Percentiles rank a stretch among this genome's conserved stretches.
These are phyloP conservation scores for Maniola jurtina DNA, from an alignment of 1,140 invertebrate genomes.

Conservation along the genomic window DNA sequence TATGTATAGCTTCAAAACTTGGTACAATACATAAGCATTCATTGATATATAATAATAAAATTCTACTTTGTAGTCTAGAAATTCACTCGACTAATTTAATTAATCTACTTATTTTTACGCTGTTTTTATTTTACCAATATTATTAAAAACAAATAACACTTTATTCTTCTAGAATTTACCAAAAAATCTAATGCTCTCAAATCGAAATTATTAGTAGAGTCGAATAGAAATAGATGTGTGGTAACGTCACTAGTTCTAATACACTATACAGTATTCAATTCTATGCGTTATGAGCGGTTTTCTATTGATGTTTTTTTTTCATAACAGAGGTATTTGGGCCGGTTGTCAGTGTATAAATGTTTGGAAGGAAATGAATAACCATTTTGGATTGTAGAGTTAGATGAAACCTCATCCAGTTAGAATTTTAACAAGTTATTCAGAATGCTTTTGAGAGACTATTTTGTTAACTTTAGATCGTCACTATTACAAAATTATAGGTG, in stretches of 20 bases:
- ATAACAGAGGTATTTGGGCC: slow-evolving; percentile 42
- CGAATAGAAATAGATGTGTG: neutral
- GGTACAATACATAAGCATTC: too few relatives aligned
- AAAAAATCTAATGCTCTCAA: neutral
- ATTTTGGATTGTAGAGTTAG: slow-evolving; percentile 10
- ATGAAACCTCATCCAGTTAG: slow-evolving; percentile 17
- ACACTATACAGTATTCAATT: slow-evolving; percentile 43
- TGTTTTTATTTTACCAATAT: too few relatives aligned
- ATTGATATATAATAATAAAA: too few relatives aligned
- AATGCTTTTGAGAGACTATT: too few relatives aligned
- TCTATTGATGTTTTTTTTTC: slow-evolving; percentile 52
- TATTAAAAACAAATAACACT: too few relatives aligned
- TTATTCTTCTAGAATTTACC: too few relatives aligned
- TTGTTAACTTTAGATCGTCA: too few relatives aligned
- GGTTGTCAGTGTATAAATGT: slow-evolving; percentile 34
- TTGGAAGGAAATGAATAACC: slow-evolving; percentile 29
- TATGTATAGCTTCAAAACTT: too few relatives aligned
- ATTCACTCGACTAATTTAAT: too few relatives aligned
- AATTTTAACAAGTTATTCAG: slow-evolving; percentile 10
- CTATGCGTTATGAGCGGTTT: slow-evolving; percentile 46
- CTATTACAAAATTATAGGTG: too few relatives aligned
- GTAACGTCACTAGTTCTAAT: slow-evolving; percentile 9
- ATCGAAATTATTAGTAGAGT: neutral
- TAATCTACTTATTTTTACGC: too few relatives aligned
- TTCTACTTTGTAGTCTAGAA: too few relatives aligned